A percentile compares a stretch with the other conserved stretches of the same genome.
phyloP scores from a whole-genome alignment of 2,888 invertebrate species.

The Ennomos fuscantarius region DNA sequence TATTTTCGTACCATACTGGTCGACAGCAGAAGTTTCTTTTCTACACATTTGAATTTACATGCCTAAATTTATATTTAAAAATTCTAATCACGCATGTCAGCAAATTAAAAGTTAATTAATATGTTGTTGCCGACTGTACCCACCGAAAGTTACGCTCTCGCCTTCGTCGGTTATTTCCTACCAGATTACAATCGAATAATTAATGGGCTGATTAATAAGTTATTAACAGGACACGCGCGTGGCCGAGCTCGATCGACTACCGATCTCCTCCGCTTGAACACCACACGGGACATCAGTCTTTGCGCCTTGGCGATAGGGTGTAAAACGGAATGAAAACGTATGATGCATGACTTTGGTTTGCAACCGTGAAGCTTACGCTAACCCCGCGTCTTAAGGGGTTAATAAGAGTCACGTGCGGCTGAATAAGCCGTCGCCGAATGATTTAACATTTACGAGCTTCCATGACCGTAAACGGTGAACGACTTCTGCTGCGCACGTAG shows the following conservation, averaged over 20 bases:
- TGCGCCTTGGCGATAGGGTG: background rate
- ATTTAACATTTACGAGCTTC: conserved; percentile 19
- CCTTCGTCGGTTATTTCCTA: conserved; percentile 6
- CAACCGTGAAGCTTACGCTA: conserved; percentile 24
- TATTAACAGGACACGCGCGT: conserved; percentile 15
- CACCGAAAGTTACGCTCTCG: background rate
- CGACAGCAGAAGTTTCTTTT: too few species aligned
- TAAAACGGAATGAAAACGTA: conserved; percentile 1
- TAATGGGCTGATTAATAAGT: conserved; percentile 25
- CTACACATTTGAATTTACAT: background rate
- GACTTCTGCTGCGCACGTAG: too few species aligned
- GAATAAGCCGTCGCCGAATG: conserved; percentile 16
- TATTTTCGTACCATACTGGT: background rate
- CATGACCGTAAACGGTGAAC: conserved; percentile 1
- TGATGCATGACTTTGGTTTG: conserved; percentile 9
- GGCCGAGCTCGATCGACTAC: conserved; percentile 9
- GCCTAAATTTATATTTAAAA: too few species aligned
- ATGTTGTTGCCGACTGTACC: too few species aligned
- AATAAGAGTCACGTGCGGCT: conserved; percentile 22
- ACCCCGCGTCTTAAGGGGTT: conserved; percentile 20
- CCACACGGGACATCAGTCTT: background rate
- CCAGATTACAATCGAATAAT: conserved; percentile 24
- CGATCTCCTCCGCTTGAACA: conserved; percentile 5
- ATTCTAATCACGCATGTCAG: too few species aligned
- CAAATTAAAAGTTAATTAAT: too few species aligned